These are phyloP conservation scores for Oceanodroma leucorhoa DNA, from an alignment of 2,797 vertebrate genomes.

Conservation along the genomic window DNA sequence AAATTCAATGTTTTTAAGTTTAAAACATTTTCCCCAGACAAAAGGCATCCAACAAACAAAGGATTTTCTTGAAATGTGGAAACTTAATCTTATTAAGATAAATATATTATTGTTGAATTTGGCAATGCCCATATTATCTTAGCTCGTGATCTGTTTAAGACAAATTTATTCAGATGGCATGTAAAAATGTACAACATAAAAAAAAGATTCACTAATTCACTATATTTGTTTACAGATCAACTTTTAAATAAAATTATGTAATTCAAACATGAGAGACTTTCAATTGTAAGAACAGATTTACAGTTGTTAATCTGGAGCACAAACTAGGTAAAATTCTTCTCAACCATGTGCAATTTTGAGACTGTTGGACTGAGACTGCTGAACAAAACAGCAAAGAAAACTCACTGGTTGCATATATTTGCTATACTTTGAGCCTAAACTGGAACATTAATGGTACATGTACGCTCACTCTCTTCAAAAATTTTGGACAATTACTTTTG, in stretches of 20 bases:
- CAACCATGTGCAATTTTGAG: neutral
- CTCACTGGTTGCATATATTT: neutral
- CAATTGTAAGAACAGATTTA: neutral
- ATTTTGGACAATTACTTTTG: neutral
- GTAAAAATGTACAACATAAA: neutral
- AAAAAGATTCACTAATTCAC: neutral
- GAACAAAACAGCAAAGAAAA: neutral
- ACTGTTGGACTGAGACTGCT: neutral
- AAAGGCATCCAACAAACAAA: neutral
- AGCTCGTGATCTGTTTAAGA: neutral
- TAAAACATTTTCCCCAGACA: neutral
- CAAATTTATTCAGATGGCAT: neutral
- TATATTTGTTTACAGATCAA: neutral
- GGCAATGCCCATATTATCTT: neutral
- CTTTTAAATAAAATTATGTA: neutral
- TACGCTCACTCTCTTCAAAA: neutral
- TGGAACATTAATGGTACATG: neutral
- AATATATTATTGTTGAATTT: constrained; percentile 25
- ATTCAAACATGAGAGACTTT: neutral
- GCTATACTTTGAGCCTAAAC: neutral
- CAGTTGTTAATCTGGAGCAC: neutral
- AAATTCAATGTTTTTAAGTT: neutral
- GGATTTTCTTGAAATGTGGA: neutral
- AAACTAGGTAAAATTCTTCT: neutral
- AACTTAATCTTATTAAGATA: neutral